These are phyloP conservation scores for Glossosoma conforme DNA, from an alignment of 1,140 invertebrate species.

Conservation along the genomic window DNA sequence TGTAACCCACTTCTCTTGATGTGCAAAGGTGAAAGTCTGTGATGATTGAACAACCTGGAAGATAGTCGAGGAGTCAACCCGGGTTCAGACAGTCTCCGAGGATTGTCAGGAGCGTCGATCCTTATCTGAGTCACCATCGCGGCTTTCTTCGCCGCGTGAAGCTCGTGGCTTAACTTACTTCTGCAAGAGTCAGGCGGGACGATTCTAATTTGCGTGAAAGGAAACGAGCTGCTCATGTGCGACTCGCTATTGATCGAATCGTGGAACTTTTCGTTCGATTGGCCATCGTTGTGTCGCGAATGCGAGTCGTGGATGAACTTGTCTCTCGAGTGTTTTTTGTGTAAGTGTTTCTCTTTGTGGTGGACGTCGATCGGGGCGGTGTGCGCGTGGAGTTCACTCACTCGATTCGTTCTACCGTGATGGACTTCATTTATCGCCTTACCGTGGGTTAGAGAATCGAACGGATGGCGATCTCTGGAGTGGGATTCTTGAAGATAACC, in stretches of 20 bases:
- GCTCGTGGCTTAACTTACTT: background rate
- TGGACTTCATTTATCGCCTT: no score
- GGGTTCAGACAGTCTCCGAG: slow-evolving; percentile 25
- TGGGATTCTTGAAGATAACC: background rate
- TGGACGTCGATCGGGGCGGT: background rate
- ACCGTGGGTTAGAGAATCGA: no score
- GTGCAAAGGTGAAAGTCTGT: slow-evolving; percentile 13
- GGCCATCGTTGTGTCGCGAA: background rate
- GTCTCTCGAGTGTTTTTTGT: slow-evolving; percentile 6
- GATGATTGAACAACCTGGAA: slow-evolving; percentile 3
- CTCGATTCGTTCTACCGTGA: no score
- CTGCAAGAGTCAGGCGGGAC: background rate
- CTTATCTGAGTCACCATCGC: slow-evolving; percentile 14
- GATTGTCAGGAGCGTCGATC: slow-evolving; percentile 15
- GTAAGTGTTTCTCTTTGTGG: background rate
- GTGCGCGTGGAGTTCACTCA: no score
- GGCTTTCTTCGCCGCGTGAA: slow-evolving; percentile 4
- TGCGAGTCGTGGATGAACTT: background rate
- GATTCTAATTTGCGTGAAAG: background rate
- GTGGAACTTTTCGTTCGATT: background rate
- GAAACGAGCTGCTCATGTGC: background rate
- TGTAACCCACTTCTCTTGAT: slow-evolving; percentile 6
- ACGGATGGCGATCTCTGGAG: no score
- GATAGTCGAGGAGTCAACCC: background rate
- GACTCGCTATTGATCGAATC: background rate